Conservation (phyloP, 2,888 invertebrate genomes). For the Aleiodes testaceus region DNA sequence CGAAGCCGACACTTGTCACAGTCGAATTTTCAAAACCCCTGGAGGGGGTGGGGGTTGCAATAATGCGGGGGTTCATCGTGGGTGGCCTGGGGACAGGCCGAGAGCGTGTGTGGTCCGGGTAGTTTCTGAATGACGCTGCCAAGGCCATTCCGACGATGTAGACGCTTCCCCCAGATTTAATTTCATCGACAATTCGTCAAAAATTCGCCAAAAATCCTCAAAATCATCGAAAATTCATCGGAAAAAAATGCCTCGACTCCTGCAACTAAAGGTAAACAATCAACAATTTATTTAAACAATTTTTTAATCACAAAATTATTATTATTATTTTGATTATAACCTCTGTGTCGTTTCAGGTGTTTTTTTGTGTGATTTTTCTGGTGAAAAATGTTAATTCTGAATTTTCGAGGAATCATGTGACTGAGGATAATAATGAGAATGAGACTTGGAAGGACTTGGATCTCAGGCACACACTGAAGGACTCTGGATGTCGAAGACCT, state of each 20-base stretch:
- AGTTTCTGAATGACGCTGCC: slow-evolving; percentile 56
- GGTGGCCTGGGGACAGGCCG: slow-evolving; percentile 61
- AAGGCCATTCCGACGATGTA: slow-evolving; percentile 57
- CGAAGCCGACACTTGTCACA: slow-evolving; percentile 42
- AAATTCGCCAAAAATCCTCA: slow-evolving; percentile 14
- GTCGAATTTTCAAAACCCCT: slow-evolving; percentile 38
- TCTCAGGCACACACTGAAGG: slow-evolving; percentile 60
- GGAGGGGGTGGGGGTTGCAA: slow-evolving; percentile 46
- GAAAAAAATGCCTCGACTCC: no score
- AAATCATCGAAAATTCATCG: slow-evolving; percentile 4
- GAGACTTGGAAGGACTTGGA: slow-evolving; percentile 60
- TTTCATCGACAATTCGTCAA: not conserved
- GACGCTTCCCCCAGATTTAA: slow-evolving; percentile 54
- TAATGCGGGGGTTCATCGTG: slow-evolving; percentile 56
- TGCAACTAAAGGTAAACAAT: not conserved
- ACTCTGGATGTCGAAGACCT: slow-evolving; percentile 77
- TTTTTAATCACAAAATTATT: not conserved
- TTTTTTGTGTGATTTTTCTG: slow-evolving; percentile 6
- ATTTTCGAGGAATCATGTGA: slow-evolving; percentile 57
- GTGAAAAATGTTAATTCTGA: slow-evolving; percentile 47
- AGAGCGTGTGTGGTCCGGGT: slow-evolving; percentile 63
- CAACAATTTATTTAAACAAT: not conserved
- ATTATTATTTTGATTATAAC: slow-evolving; percentile 5
- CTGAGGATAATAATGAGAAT: slow-evolving; percentile 57
- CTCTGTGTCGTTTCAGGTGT: not conserved